These are phyloP conservation scores for Camelus dromedarius DNA, from an alignment of 2,113 vertebrate genomes.

Conservation along the genomic window DNA sequence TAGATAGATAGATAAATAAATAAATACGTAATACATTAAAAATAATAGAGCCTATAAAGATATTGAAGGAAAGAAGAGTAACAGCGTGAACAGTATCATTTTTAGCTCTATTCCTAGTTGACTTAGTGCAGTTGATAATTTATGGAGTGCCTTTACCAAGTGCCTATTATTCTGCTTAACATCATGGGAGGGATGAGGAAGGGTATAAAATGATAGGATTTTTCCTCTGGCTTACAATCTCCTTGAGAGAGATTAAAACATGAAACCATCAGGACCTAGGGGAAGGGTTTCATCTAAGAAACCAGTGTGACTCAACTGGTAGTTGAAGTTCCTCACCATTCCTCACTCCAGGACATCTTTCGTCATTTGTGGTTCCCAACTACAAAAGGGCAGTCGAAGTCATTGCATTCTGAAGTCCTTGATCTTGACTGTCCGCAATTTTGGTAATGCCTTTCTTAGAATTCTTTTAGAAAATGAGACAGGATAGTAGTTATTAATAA, in stretches of 20 bases:
- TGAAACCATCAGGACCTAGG: neutral
- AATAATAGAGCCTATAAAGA: neutral
- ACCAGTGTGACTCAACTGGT: neutral
- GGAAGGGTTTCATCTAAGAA: neutral
- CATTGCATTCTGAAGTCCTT: neutral
- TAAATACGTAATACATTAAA: too few species aligned
- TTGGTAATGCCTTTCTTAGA: conserved; percentile 34
- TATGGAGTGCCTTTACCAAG: neutral
- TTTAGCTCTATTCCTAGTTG: neutral
- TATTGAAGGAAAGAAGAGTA: neutral
- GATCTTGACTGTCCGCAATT: neutral
- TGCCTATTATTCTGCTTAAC: neutral
- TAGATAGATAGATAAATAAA: too few species aligned
- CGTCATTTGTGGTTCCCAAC: neutral
- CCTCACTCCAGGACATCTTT: neutral
- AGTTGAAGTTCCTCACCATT: neutral
- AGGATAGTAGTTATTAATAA: conserved; percentile 10
- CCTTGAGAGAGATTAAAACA: neutral
- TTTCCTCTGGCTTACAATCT: neutral
- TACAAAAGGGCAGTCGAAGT: neutral
- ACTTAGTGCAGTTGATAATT: neutral
- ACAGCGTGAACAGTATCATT: neutral
- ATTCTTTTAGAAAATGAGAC: conserved; percentile 23
- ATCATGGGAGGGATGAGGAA: neutral
- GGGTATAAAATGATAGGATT: neutral